Base-by-base conservation (phyloP, 2,797 vertebrate genomes). In the Thripadectes ignobilis region DNA sequence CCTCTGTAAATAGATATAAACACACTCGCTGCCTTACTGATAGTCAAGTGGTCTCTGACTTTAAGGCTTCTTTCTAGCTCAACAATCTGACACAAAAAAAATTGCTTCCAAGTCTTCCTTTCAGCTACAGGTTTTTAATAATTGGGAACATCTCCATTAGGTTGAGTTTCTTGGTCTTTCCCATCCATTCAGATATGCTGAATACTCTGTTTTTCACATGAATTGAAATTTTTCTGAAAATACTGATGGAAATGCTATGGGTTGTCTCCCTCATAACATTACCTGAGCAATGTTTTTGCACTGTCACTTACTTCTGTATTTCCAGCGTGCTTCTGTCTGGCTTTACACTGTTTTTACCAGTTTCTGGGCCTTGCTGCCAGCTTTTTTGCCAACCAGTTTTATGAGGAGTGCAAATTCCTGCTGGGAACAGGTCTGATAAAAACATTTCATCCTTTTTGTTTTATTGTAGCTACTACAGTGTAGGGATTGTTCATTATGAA, bases 81-180 rank as follows among this genome's bases (percentile, higher is more conserved):
- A 39, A 5, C 21, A 41, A 1, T 73, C 41, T 67, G 36, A 54
- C 36, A 3, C 2, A 7, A 89, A 49, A 27, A 58, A 87, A 39
- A 87, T 10, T 59, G 11, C 12, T 12, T 48, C 45, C 14, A 12
- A 7, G 8, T 45, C 48, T 86, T 84, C 27, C n/a, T 86, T 71
- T 59, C 41, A 86, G 41, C 26, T 81, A 12, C 20, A 15, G 29
- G 29, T 79, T 84, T 76, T 58, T 49, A 63, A 27, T 66, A 59
- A n/a, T 13, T 43, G 22, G 68, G 32, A 26, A 10, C 2, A 1
- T 52, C 30, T 67, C 24, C 5, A 0, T 55, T 21, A 65, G 32
- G 23, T 20, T 72, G 54, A 75, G 29, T 79, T 88, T 91, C 8
- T 0, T 18, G 12, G 11, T 72, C 38, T 62, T 81, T 86, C n/a